Base-by-base conservation (phyloP, 2,888 invertebrate species). In the Leptopilina myrica region DNA sequence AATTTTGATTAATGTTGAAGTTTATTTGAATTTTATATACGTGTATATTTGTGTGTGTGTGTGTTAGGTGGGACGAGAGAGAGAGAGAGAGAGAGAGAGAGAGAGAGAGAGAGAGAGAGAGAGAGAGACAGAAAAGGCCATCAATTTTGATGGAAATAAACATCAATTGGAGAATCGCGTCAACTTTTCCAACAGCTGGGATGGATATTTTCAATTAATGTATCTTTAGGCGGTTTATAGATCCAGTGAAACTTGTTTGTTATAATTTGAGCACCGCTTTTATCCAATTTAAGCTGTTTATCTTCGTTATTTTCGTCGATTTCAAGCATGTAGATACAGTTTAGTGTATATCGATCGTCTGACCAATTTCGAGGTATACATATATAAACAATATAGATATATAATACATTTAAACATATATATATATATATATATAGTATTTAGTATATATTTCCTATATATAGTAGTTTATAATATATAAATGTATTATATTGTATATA, bases 291-390 rank as follows among this genome's bases (percentile, higher is more conserved):
- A 56, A 73, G 73, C 73, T 73, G 56, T 73, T 73, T 56, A 73
- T 73, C 73, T 73, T 73, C 56, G 73, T 73, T 73, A 73, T 56
- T 73, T 73, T 73, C 33, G 73, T 53, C n/a, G 73, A 73, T 73
- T 73, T 73, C 33, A 56, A 73, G 20, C 73, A 73, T 73, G 33
- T 7, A 49, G 49, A 11, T 49, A 73, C 56, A 73, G 73, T 56
- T 73, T 73, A 73, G 73, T 40, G 33, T 33, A 11, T 49, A 73
- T 73, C 56, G 73, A 73, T 73, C 56, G 73, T 26, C 56, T 33
- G 26, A 56, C 56, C 33, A 56, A 73, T 49, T 14, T 26, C 46
- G 26, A 69, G 15, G 11, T 49, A 49, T 11, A 49, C 11, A 49
- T 11, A 11, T 49, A 49, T 43, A 49, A 2, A 49, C 11, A 62